A percentile compares a stretch with the other conserved stretches of the same genome.
phyloP scores from a whole-genome alignment of 2,797 vertebrate species.

The Sarcoramphus papa region DNA sequence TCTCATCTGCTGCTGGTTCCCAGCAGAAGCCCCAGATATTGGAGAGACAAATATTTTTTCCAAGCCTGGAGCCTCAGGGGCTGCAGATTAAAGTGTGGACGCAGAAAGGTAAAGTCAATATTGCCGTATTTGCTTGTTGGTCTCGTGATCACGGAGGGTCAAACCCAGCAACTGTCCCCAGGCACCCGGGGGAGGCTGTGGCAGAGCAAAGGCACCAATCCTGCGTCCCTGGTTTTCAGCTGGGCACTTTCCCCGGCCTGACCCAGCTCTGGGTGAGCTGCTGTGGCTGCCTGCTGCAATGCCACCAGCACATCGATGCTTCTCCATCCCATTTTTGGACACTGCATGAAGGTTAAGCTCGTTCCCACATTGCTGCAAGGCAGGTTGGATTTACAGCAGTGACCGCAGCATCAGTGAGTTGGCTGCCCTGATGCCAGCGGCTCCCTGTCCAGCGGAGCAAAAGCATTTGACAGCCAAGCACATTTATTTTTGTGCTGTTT shows the following conservation, averaged over 20 bases:
- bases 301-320: not conserved
- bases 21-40: not conserved
- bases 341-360: not conserved
- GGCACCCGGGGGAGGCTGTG: not conserved
- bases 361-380: not conserved
- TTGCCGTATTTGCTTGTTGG: not conserved
- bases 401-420: rapidly evolving
- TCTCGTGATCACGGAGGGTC: not conserved
- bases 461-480: not conserved
- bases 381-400: not conserved
- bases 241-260: not conserved
- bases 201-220: not conserved
- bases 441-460: not conserved
- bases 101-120: not conserved
- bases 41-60: not conserved
- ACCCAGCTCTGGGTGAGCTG: not conserved
- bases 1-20: not conserved
- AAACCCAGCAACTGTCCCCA: not conserved
- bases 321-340: not conserved
- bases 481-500: not conserved
- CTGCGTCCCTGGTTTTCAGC: not conserved
- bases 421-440: not conserved
- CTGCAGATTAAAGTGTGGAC: not conserved
- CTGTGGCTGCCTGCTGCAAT: not conserved
- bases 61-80: not conserved